Evolutionary conservation across 2,797 vertebrate species (phyloP).

Genomic region (Podargus strigoides): DNA sequence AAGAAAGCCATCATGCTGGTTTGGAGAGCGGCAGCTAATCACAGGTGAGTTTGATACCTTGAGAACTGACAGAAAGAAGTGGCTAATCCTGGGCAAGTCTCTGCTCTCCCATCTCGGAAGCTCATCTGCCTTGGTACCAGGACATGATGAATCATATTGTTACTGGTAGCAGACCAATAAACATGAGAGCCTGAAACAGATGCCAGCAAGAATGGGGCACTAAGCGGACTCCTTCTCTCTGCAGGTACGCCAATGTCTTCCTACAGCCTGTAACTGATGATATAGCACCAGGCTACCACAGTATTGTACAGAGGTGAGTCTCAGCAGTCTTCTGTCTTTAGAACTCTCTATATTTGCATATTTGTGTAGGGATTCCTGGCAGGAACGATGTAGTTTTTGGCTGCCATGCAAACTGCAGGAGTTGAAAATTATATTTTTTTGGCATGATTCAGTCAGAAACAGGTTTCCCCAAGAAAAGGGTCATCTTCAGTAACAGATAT

Average conservation of each 20-base stretch:
- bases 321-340: background rate
- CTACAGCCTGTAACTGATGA: constrained; percentile 97
- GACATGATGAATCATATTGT: background rate
- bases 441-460: background rate
- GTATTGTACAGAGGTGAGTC: constrained; percentile 93
- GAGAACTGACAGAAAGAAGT: background rate
- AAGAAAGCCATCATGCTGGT: constrained; percentile 99
- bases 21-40: constrained; percentile 97
- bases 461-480: background rate
- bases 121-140: background rate
- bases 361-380: background rate
- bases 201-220: background rate
- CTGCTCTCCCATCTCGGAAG: background rate
- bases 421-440: background rate
- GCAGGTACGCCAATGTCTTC: constrained; percentile 96
- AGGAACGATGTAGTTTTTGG: background rate
- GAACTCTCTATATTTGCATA: background rate
- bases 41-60: constrained; percentile 79
- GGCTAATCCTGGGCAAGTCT: constrained; percentile 13
- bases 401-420: background rate
- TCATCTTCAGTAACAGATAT: background rate
- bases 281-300: constrained; percentile 96
- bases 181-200: background rate
- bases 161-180: background rate
- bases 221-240: constrained; percentile 19